Base-by-base conservation (phyloP, 2,113 vertebrate genomes). In the Oncorhynchus nerka region DNA sequence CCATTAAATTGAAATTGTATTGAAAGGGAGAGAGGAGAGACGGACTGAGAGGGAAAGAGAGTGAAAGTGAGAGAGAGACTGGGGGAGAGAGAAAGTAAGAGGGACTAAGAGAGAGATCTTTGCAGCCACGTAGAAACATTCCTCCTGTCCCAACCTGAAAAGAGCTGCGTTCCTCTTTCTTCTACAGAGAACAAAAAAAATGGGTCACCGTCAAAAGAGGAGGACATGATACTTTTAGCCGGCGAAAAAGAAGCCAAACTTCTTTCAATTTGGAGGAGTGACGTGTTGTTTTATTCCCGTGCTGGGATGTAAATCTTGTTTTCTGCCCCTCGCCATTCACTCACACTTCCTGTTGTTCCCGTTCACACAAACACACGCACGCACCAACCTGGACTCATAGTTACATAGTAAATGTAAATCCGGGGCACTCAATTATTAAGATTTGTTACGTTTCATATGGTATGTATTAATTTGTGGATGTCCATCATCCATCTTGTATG, bases 31-130 rank as follows among this genome's bases (percentile, higher is more conserved):
- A 45, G 39, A 45, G 39, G 34, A 34, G 34, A 34, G 34, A 34
- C 6, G 34, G 34, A 34, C 34, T 34, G 34, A 34, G 34, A 8
- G 39, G 39, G 39, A 45, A 45, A 45, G 39, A 45, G 8, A 45
- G 39, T 45, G 39, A 45, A 45, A 45, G 39, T 45, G 16, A 57
- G 55, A 20, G 55, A 57, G 57, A 78, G 65, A 59, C 51, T 45
- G 39, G 39, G 57, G 62, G 75, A 62, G 78, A 81, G 68, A 69
- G 45, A 81, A 70, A 75, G 75, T 78, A 75, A 82, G 82, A 76
- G 39, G 22, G 16, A 68, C 64, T 39, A 22, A 57, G 24, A 65
- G 62, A 12, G 20, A 20, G 57, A 65, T 9, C 8, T 45, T 45
- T 9, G 39, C 8, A 82, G 76, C 71, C 19, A 1, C 84, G 80